phyloP scores from a whole-genome alignment of 2,888 invertebrate genomes.

The Hyposoter dolosus region DNA sequence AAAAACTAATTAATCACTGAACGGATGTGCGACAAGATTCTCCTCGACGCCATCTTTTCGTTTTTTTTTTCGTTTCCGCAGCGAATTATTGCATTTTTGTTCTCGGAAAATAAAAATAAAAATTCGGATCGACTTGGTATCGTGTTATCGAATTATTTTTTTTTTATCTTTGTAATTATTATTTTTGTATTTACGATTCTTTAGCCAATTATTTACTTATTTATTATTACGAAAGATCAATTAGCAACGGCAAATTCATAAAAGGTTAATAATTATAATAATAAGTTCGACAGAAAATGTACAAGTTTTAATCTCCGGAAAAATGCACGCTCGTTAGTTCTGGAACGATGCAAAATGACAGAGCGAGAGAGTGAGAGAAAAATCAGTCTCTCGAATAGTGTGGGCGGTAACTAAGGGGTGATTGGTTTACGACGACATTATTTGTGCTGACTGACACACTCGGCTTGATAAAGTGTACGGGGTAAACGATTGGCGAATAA shows the following conservation, averaged over 20 bases:
- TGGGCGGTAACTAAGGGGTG: conserved; percentile 77
- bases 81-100: not conserved
- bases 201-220: not conserved
- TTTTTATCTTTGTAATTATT: not conserved
- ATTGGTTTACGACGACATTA: conserved; percentile 83
- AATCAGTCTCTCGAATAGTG: conserved; percentile 62
- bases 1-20: conserved; percentile 25
- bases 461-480: conserved; percentile 80
- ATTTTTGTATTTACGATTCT: not conserved
- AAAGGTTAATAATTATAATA: not conserved
- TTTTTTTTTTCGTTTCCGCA: not conserved
- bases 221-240: not conserved
- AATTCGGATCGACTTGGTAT: not conserved
- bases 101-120: not conserved
- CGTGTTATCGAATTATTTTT: no score
- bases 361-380: conserved; percentile 22
- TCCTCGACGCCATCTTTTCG: not conserved
- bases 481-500: conserved; percentile 79
- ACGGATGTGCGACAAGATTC: conserved; percentile 2
- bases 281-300: conserved; percentile 46
- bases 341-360: conserved; percentile 35
- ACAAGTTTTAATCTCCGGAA: conserved; percentile 39
- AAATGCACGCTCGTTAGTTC: conserved; percentile 41
- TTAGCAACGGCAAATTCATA: not conserved
- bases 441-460: conserved; percentile 80